A percentile compares a stretch with the other conserved stretches of the same genome.
phyloP scores from a whole-genome alignment of 2,797 vertebrate genomes.

The Arrhamphus sclerolepis region DNA sequence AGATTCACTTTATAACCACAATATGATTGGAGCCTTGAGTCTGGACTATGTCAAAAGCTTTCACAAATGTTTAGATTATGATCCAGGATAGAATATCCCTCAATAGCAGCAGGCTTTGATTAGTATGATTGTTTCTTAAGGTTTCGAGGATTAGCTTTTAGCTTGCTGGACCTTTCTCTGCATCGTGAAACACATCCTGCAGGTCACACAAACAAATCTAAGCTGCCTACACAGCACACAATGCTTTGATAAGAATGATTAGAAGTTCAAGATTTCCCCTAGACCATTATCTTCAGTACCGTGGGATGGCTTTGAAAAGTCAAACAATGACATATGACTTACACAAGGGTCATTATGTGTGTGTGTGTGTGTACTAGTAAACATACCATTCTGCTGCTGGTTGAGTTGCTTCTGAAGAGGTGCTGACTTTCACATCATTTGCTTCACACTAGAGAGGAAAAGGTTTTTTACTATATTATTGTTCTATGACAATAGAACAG shows the following conservation, averaged over 20 bases:
- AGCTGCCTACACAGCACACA: constrained; percentile 50
- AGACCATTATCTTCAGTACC: constrained; percentile 56
- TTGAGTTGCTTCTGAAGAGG: constrained; percentile 74
- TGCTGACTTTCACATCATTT: constrained; percentile 78
- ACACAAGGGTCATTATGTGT: constrained; percentile 1
- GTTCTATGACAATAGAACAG: constrained; percentile 1
- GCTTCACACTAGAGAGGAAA: constrained; percentile 86
- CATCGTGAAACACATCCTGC: constrained; percentile 56
- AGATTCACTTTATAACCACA: constrained; percentile 64
- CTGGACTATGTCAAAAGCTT: constrained; percentile 73
- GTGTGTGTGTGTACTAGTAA: constrained; percentile 18
- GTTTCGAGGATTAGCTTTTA: constrained; percentile 58
- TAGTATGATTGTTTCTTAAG: constrained; percentile 34
- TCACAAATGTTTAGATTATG: constrained; percentile 75
- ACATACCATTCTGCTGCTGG: constrained; percentile 90
- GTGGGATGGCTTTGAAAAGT: constrained; percentile 32
- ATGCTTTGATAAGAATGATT: constrained; percentile 61
- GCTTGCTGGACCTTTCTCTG: constrained; percentile 32
- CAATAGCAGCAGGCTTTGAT: constrained; percentile 47
- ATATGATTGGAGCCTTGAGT: constrained; percentile 41
- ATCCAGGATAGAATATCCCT: constrained; percentile 57
- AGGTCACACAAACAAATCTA: constrained; percentile 64
- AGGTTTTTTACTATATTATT: not conserved
- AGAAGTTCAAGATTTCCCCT: constrained; percentile 30
- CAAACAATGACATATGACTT: constrained; percentile 13